Evolutionary conservation across 2,888 invertebrate species (phyloP), one percentile per base, ranked within the genome.

Genomic region (Pandemis corylana): DNA sequence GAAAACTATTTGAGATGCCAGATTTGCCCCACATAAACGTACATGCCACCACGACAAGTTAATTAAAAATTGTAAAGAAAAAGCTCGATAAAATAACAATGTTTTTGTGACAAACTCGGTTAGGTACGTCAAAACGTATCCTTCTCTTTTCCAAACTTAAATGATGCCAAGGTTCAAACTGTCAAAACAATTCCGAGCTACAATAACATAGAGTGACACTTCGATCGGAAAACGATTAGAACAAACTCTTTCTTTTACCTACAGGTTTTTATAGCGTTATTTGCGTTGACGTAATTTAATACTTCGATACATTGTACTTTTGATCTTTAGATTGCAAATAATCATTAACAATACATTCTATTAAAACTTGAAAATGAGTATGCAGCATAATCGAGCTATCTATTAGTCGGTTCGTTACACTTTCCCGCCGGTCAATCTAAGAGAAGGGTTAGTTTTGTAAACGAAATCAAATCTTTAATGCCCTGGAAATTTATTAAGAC

Each of bases 141-240:
- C 46, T 12, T 65, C 64, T 46, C 64, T 15, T 65, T 44, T 12
- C 64, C 12, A n/a, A 65, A 65, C 46, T 65, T 46, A 65, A 65
- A 46, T 46, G 46, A 65, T 28, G 64, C 46, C 64, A 65, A 13
- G 44, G n/a, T 51, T 66, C 56, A 56, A 68, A 68, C 56, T 51
- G 42, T 68, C 56, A 68, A 68, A 56, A 68, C 67, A 56, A 56
- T 41, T 56, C n/a, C 28, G 12, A 42, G 51, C 66, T n/a, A 66
- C 49, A 36, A 51, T 49, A 51, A 62, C 42, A 41, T n/a, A 62
- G 62, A 62, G 41, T 62, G 62, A 62, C 62, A 41, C 62, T 62
- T 13, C n/a, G 46, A 65, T 65, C 64, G 64, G 64, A 46, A 65
- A 62, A 42, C 62, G 42, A 41, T 62, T 62, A 41, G 7, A 62